Percentiles rank a stretch among this genome's conserved stretches.
phyloP scores from a whole-genome alignment of 2,113 vertebrate species.

The Aegotheles bennettii region DNA sequence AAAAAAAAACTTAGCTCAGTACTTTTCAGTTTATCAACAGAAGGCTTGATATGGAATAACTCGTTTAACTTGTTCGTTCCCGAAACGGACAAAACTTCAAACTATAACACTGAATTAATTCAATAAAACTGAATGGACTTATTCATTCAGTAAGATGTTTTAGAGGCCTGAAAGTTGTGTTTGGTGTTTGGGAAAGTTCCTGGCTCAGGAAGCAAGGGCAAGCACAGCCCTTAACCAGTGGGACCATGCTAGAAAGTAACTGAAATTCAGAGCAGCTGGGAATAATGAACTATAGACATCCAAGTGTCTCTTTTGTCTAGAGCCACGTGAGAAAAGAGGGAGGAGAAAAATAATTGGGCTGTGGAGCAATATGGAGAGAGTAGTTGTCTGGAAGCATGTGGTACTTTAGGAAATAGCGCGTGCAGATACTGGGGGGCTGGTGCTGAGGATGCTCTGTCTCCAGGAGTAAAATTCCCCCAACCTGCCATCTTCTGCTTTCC shows the following conservation, averaged over 20 bases:
- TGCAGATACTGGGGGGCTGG: not conserved
- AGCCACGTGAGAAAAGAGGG: not conserved
- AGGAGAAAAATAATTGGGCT: not conserved
- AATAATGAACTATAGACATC: not conserved
- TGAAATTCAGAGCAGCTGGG: not conserved
- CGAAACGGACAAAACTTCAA: no score
- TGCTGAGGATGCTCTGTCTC: not conserved
- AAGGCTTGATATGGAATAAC: no score
- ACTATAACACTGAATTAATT: not conserved
- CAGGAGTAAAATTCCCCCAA: not conserved
- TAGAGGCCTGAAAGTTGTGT: not conserved
- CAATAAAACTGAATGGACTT: not conserved
- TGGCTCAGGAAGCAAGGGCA: not conserved
- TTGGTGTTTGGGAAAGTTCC: not conserved
- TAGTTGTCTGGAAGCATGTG: not conserved
- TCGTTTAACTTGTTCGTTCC: no score
- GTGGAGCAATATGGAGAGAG: not conserved
- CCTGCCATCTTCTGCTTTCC: not conserved
- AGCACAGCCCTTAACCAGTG: not conserved
- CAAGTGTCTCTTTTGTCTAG: not conserved
- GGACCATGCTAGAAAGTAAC: not conserved
- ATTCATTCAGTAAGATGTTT: not conserved
- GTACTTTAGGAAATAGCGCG: fast-evolving
- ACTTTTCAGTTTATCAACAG: no score
- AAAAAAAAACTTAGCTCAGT: no score